phyloP scores from a whole-genome alignment of 2,113 vertebrate species.

The Cromileptes altivelis region DNA sequence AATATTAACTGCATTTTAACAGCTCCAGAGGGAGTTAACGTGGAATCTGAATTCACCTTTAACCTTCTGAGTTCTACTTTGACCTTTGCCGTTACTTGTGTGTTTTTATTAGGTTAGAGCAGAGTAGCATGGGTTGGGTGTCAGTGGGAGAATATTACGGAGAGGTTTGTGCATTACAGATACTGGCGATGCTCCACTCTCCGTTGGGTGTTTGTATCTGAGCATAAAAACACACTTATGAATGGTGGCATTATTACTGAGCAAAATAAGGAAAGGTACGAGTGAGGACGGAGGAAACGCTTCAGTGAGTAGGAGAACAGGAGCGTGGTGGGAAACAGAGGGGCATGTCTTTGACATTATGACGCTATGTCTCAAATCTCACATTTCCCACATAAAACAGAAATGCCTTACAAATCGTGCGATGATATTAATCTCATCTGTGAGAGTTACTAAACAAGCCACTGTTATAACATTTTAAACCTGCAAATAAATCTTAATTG shows the following conservation, averaged over 20 bases:
- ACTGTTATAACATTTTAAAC: background rate
- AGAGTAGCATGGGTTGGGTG: background rate
- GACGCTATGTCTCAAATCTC: constrained; percentile 6
- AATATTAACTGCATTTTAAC: constrained; percentile 2
- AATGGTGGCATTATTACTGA: background rate
- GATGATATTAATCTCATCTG: background rate
- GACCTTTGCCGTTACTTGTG: background rate
- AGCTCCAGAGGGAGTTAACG: background rate
- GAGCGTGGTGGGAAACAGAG: background rate
- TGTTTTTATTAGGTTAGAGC: constrained; percentile 18
- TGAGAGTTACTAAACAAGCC: background rate
- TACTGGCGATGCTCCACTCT: background rate
- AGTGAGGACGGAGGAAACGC: background rate
- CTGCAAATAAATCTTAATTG: background rate
- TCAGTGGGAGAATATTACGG: background rate
- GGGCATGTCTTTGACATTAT: background rate
- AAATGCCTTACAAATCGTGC: background rate
- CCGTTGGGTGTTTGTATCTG: background rate
- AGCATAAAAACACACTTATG: background rate
- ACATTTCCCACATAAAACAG: background rate
- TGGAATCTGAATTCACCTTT: constrained; percentile 1
- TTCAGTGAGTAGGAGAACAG: background rate
- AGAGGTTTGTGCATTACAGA: background rate
- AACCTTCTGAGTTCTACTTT: background rate
- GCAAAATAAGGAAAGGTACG: background rate